A percentile compares a stretch with the other conserved stretches of the same genome.
Conservation (phyloP, 1,140 invertebrate genomes). For the Drosophila miranda region DNA sequence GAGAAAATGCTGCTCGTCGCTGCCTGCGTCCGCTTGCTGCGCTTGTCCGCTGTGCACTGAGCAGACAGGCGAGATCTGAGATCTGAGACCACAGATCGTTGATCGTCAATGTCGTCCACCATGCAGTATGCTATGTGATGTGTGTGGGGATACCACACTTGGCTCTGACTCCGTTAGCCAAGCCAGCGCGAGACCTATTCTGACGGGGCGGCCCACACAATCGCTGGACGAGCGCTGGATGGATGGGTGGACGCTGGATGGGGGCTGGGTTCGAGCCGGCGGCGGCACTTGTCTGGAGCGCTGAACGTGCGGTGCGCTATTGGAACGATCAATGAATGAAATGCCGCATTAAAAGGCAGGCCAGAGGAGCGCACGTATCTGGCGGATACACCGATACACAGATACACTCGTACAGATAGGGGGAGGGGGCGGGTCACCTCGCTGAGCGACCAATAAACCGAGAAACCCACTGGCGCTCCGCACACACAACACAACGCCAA, state of each 20-base stretch:
- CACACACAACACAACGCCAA: conserved; percentile 52
- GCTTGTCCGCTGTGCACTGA: conserved; percentile 72
- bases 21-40: conserved; percentile 68
- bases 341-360: conserved; percentile 73
- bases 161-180: conserved; percentile 75
- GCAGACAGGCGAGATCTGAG: conserved; percentile 28
- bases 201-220: conserved; percentile 54
- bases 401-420: conserved; percentile 28
- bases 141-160: conserved; percentile 52
- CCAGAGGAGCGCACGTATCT: conserved; percentile 45
- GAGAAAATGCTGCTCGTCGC: conserved; percentile 59
- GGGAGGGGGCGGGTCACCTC: background rate
- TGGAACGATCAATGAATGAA: conserved; percentile 80
- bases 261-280: conserved; percentile 15
- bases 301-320: conserved; percentile 72
- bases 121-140: conserved; percentile 19
- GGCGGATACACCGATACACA: conserved; percentile 54
- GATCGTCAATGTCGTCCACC: conserved; percentile 58
- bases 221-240: background rate
- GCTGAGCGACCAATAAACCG: conserved; percentile 72
- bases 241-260: conserved; percentile 12
- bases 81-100: conserved; percentile 22
- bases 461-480: conserved; percentile 70
- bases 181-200: conserved; percentile 47
- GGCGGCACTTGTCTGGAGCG: conserved; percentile 49